Evolutionary conservation across 2,888 invertebrate genomes (phyloP), one percentile per base, ranked within the genome.

Genomic region (Oligia strigilis): DNA sequence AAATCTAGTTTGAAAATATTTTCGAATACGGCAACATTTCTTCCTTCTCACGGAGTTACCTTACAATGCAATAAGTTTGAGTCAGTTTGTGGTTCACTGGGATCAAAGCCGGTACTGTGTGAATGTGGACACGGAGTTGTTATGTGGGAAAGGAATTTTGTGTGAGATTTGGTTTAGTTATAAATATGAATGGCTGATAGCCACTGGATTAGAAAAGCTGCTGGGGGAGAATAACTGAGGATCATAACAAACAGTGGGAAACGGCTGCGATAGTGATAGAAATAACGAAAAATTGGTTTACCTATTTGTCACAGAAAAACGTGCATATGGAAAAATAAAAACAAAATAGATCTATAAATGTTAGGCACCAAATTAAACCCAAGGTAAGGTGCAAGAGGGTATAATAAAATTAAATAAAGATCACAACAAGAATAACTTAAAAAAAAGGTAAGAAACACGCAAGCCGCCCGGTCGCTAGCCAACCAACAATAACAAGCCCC

Each of bases 41-140:
- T 46, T 55, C 58, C 49, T 58, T 69, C 52, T 70, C 72, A 83
- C 69, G 58, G 46, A 62, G 72, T 83, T 58, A 17, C 58, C 52
- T 43, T 52, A 83, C 69, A 82, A 82, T 82, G 69, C 69, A 83
- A 82, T 82, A 77, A 77, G 19, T 14, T 36, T 83, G 72, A 62
- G 46, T 52, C 40, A 19, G 60, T 72, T 64, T 75, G 23, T 78
- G 84, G 79, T 73, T 78, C 82, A 43, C 43, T 69, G 62, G 23
- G 64, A 52, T 78, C 64, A 55, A n/a, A 52, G 52, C 23, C 52
- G 46, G 55, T 46, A 52, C 17, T 14, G n/a, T 66, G 13, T 36
- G 36, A 1, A 23, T 8, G 17, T 40, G 8, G 13, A 43, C 4
- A n/a, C 70, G 5, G 14, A 46, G 17, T 49, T 46, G 11, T 13